Base-by-base conservation (phyloP, 1,140 invertebrate genomes). In the Drosophila sp. region DNA sequence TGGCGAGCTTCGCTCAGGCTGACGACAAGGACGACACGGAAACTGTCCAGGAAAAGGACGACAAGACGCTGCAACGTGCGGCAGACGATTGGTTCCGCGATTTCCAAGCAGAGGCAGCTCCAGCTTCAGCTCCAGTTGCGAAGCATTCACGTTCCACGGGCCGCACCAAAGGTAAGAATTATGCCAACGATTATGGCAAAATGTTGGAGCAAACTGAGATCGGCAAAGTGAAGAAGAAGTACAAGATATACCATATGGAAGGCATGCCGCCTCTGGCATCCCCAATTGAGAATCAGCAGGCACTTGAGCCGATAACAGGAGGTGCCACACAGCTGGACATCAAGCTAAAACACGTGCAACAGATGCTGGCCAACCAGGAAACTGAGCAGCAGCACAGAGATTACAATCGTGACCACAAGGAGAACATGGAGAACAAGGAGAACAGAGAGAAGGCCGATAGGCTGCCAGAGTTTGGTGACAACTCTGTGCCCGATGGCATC, bases 51-150 rank as follows among this genome's bases (percentile, higher is more conserved):
- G 61, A 56, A 13, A 29, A 48, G 25, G 61, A 72, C 7, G 63
- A 69, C 7, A 56, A 62, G 25, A 34, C 11, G 6, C n/a, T 76
- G 72, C 43, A 71, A 40, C 59, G 62, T 48, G 63, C 76, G 16
- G 80, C 73, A 0, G 74, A 83, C 11, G 76, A 71, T 32, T 89
- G 83, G 83, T 70, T 83, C 13, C 69, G 70, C 1, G 69, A 70
- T 1, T 70, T 89, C 1, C 58, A 74, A 29, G 41, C 46, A 5
- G 56, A 40, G 0, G 4, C 54, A 0, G 43, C 51, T n/a, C 4
- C 2, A 2, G 13, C 29, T n/a, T 13, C 7, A 4, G 14, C 27
- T 3, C n/a, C 27, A 0, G 7, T 7, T 25, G 25, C 0, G 1
- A 77, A 78, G 25, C 36, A 56, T 1, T 4, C 27, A 0, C 41